phyloP scores from a whole-genome alignment of 2,888 invertebrate species.

The Cephus spinipes region DNA sequence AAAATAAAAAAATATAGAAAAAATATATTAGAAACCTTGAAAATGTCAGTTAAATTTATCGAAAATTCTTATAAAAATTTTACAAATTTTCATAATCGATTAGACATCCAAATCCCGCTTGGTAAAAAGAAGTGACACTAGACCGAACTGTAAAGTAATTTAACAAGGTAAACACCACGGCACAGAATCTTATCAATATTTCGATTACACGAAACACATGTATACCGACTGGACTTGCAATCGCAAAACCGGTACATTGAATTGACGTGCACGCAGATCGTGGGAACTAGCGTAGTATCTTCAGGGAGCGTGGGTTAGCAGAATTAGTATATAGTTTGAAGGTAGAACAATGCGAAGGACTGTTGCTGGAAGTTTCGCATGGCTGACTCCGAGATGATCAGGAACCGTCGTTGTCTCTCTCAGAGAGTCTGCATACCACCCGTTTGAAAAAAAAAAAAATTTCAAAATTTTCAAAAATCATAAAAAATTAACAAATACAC shows the following conservation, averaged over 20 bases:
- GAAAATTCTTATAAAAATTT: not conserved
- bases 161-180: not conserved
- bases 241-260: slow-evolving; percentile 41
- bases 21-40: not conserved
- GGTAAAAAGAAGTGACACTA: not conserved
- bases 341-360: slow-evolving; percentile 60
- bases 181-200: not conserved
- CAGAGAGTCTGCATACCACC: not conserved
- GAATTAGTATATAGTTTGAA: slow-evolving; percentile 61
- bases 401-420: not conserved
- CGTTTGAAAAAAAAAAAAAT: not conserved
- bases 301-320: slow-evolving; percentile 48
- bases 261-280: slow-evolving; percentile 57
- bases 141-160: not conserved
- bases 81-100: not conserved
- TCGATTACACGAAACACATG: not conserved
- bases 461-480: too few relatives aligned
- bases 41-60: not conserved
- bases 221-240: slow-evolving; percentile 10
- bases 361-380: slow-evolving; percentile 44
- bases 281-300: slow-evolving; percentile 63
- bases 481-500: not conserved
- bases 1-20: not conserved
- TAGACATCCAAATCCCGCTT: not conserved
- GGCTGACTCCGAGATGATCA: not conserved